Conservation (phyloP, 1,140 invertebrate genomes). For the Diachasma alloeum region DNA sequence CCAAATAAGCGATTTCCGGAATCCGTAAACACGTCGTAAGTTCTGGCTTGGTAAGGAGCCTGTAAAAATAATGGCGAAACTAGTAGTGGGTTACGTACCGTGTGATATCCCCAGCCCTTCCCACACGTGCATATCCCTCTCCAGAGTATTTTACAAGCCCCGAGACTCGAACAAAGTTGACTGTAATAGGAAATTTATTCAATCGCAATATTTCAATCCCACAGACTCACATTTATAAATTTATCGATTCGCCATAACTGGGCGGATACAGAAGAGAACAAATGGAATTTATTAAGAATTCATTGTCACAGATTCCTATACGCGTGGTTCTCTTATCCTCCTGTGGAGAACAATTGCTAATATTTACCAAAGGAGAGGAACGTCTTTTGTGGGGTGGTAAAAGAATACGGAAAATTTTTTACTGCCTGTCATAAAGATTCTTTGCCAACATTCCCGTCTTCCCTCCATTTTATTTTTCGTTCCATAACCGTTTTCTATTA, state of each 20-base stretch:
- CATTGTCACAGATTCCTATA: neutral
- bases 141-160: neutral
- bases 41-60: neutral
- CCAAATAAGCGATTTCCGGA: constrained; percentile 15
- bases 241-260: neutral
- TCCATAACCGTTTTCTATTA: neutral
- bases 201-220: neutral
- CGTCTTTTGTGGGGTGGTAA: neutral
- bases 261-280: too few species aligned
- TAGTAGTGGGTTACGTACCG: neutral
- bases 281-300: too few species aligned
- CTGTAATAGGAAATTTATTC: neutral
- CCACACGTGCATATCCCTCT: neutral
- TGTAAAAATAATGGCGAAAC: neutral
- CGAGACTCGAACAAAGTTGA: too few species aligned
- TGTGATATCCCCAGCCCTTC: neutral
- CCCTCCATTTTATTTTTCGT: neutral
- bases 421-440: neutral
- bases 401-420: neutral
- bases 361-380: neutral
- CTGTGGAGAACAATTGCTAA: neutral
- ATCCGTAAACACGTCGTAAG: constrained; percentile 21
- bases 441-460: neutral
- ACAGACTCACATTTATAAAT: neutral
- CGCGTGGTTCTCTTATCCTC: neutral